Conservation (phyloP, 2,113 vertebrate species). For the Gorsachius goisagi region DNA sequence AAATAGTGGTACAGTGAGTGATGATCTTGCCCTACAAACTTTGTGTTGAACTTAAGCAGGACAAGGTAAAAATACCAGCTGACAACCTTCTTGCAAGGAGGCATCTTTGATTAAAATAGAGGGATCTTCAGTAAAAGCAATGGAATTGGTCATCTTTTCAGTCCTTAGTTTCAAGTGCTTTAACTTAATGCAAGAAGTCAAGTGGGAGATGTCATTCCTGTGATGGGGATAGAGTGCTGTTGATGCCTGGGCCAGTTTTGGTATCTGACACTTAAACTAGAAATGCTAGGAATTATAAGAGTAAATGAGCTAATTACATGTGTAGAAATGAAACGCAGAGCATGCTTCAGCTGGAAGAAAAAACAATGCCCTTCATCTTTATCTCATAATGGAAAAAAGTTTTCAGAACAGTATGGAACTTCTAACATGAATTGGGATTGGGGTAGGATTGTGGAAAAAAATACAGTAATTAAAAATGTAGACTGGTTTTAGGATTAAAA, state of each 20-base stretch:
- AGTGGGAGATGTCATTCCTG: constrained; percentile 16
- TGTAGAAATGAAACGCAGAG: neutral
- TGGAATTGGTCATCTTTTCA: neutral
- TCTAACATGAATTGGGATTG: neutral
- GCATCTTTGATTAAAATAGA: neutral
- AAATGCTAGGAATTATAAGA: neutral
- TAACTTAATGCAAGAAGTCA: neutral
- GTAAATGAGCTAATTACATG: neutral
- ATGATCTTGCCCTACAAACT: neutral
- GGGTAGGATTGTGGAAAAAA: neutral
- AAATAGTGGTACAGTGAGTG: neutral
- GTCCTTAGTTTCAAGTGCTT: constrained; percentile 1
- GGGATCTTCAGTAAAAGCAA: neutral
- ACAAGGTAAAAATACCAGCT: neutral
- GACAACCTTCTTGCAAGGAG: neutral
- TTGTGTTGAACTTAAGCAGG: neutral
- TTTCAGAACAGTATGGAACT: neutral
- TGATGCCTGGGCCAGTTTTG: neutral
- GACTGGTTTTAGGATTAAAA: neutral
- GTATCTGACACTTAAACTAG: neutral
- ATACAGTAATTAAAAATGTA: neutral
- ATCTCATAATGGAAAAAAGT: neutral
- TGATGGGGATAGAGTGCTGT: neutral
- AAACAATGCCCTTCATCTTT: neutral
- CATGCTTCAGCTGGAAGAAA: neutral